Percentiles rank a stretch among this genome's conserved stretches.
Conservation (phyloP, 23 tunicate species). For the Trididemnum nubilum region DNA sequence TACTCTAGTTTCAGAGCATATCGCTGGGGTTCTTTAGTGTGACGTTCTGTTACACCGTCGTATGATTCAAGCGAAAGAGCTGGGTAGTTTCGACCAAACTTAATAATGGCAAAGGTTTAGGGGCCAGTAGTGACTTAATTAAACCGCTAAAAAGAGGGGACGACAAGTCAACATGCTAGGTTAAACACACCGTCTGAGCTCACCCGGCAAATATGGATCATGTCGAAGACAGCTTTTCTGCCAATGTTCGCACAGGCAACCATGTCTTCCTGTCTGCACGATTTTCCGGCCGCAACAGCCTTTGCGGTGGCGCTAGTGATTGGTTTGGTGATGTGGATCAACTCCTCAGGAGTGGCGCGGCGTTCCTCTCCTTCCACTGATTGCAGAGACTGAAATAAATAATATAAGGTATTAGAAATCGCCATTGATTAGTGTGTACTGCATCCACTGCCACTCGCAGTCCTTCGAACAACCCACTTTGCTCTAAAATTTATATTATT, state of each 20-base stretch:
- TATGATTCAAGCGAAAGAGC: too few relatives aligned
- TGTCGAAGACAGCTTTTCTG: constrained; percentile 84
- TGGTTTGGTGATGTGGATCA: constrained; percentile 94
- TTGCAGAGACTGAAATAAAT: constrained; percentile 56
- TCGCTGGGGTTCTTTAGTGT: too few relatives aligned
- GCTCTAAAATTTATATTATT: neutral
- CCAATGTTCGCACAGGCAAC: constrained; percentile 90
- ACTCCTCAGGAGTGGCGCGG: constrained; percentile 91
- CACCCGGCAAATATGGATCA: constrained; percentile 94
- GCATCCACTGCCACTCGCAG: too few relatives aligned
- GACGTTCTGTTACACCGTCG: too few relatives aligned
- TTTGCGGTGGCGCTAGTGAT: constrained; percentile 95
- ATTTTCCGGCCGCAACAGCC: constrained; percentile 94
- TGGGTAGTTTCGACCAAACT: too few relatives aligned
- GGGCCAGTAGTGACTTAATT: too few relatives aligned
- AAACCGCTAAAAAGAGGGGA: too few relatives aligned
- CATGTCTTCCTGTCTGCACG: constrained; percentile 89
- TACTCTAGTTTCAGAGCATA: too few relatives aligned
- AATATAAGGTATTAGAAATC: too few relatives aligned
- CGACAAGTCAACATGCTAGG: too few relatives aligned
- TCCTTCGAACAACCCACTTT: neutral
- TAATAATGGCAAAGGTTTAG: too few relatives aligned
- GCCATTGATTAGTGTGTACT: too few relatives aligned
- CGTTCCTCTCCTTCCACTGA: constrained; percentile 81
- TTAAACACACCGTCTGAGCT: neutral